Evolutionary conservation across 2,888 invertebrate genomes (phyloP).

Genomic region (Acrocyrtus sp.): DNA sequence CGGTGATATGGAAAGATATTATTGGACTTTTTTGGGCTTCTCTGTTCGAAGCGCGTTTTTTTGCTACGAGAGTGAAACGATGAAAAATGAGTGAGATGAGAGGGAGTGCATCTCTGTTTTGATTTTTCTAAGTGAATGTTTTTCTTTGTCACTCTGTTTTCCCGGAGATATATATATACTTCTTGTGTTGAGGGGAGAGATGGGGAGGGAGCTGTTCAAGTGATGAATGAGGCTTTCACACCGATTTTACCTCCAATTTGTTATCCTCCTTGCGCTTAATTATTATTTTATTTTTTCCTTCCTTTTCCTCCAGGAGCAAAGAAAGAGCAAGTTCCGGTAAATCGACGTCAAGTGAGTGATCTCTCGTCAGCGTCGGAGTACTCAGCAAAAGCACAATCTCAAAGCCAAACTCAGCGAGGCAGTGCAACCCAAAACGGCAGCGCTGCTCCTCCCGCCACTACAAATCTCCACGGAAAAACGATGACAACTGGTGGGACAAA

Average conservation of each 20-base stretch:
- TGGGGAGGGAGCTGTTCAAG: neutral
- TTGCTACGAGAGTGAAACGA: neutral
- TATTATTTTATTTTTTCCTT: neutral
- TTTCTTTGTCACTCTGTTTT: neutral
- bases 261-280: neutral
- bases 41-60: no score
- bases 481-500: conserved; percentile 38
- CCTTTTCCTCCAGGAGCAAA: conserved; percentile 37
- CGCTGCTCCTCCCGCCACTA: neutral
- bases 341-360: conserved; percentile 50
- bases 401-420: conserved; percentile 2
- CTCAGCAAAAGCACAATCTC: conserved; percentile 36
- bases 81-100: neutral
- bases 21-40: no score
- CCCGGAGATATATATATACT: neutral
- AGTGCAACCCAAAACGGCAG: neutral
- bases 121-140: conserved; percentile 9
- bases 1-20: no score
- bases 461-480: neutral
- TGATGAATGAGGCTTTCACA: conserved; percentile 17
- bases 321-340: conserved; percentile 33
- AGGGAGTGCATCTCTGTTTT: neutral
- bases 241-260: conserved; percentile 13
- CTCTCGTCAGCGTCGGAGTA: conserved; percentile 55
- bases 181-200: neutral